These are phyloP conservation scores for Gnatocerus cornutus DNA, from an alignment of 2,888 invertebrate genomes.

Conservation along the genomic window DNA sequence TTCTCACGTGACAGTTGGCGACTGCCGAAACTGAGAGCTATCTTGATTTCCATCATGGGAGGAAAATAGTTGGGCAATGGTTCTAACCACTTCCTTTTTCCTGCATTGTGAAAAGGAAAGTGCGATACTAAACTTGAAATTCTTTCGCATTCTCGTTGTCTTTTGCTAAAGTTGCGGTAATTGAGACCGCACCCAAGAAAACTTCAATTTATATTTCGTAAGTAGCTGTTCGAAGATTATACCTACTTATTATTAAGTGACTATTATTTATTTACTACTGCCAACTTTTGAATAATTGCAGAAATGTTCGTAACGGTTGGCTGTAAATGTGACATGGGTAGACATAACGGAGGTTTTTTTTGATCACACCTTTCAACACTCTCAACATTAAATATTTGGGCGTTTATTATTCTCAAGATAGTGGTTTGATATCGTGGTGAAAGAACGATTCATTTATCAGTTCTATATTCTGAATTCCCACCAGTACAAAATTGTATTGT, in stretches of 20 bases:
- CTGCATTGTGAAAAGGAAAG: conserved; percentile 20
- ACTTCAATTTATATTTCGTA: conserved; percentile 17
- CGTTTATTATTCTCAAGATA: neutral
- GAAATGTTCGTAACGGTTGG: neutral
- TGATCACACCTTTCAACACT: conserved; percentile 2
- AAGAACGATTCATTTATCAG: too few relatives aligned
- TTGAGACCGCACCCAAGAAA: conserved; percentile 18
- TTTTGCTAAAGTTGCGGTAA: conserved; percentile 4
- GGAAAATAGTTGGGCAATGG: conserved; percentile 9
- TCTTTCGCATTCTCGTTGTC: neutral
- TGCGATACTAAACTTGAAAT: neutral
- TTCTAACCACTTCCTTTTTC: conserved; percentile 17
- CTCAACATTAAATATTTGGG: neutral
- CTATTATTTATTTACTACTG: conserved; percentile 11
- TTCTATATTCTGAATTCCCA: too few relatives aligned
- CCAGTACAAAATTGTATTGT: too few relatives aligned
- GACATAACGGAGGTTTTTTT: conserved; percentile 5
- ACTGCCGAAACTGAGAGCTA: conserved; percentile 5
- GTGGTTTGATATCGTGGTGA: neutral
- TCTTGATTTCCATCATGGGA: conserved; percentile 7
- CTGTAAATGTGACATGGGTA: conserved; percentile 7
- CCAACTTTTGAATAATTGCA: conserved; percentile 2
- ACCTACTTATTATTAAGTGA: neutral
- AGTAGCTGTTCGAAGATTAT: conserved; percentile 8
- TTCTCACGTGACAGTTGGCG: conserved; percentile 25